Conservation (phyloP, 1,140 invertebrate species). For the Philaenus spumarius region DNA sequence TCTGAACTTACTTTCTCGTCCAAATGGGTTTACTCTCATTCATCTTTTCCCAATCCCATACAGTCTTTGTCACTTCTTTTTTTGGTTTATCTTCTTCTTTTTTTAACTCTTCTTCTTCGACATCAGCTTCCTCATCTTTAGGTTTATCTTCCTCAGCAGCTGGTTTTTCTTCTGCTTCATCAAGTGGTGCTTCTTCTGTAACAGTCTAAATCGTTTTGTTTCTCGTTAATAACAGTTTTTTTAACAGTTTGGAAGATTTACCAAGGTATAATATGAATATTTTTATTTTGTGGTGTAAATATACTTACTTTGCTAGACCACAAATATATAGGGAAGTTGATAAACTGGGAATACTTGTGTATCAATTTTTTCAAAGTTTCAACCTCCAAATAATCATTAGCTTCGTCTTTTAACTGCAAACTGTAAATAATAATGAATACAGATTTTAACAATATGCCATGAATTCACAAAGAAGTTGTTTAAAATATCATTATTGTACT, state of each 20-base stretch:
- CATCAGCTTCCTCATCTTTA: constrained; percentile 38
- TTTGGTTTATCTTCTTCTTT: constrained; percentile 76
- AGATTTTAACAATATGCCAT: no score
- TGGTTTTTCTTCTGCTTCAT: constrained; percentile 40
- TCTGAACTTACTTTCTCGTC: constrained; percentile 71
- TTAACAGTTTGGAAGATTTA: no score
- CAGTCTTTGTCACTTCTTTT: constrained; percentile 90
- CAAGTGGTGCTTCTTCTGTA: constrained; percentile 73
- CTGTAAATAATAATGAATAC: no score
- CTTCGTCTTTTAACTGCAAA: constrained; percentile 94
- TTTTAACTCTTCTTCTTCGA: constrained; percentile 52
- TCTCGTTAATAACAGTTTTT: no score
- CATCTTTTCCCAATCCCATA: constrained; percentile 97
- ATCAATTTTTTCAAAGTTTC: constrained; percentile 86
- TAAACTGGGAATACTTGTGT: constrained; percentile 99
- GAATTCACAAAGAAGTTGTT: no score
- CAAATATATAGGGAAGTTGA: constrained; percentile 97
- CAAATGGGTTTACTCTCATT: constrained; percentile 98
- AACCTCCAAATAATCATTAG: constrained; percentile 89
- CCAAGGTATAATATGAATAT: no score
- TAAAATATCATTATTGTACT: no score
- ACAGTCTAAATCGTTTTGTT: constrained; percentile 49
- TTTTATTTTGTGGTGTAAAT: no score
- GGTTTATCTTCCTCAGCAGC: constrained; percentile 41
- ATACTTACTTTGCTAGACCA: constrained; percentile 81